Conservation (phyloP, 92 coral and sea anemone species). For the Palythoa heliodiscus region DNA sequence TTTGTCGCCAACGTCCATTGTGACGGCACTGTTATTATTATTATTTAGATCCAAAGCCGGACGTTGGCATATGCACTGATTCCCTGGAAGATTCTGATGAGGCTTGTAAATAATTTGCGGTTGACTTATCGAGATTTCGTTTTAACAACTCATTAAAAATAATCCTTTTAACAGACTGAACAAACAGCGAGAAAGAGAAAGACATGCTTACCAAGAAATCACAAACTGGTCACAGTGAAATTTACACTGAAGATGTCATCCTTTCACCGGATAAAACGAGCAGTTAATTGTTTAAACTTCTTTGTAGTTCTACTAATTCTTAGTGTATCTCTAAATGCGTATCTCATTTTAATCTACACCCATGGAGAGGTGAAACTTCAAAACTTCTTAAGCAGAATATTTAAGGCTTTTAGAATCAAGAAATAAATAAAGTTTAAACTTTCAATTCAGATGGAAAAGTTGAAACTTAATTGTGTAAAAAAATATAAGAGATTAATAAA, state of each 20-base stretch:
- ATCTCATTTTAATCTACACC: conserved; percentile 1
- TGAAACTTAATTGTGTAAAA: too few species aligned
- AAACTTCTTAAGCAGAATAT: background rate
- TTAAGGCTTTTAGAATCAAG: background rate
- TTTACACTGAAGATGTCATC: background rate
- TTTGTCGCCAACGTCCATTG: too few species aligned
- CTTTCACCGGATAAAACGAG: conserved; percentile 5
- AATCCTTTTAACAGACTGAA: background rate
- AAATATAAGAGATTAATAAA: too few species aligned
- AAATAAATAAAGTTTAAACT: too few species aligned
- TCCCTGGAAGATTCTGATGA: background rate
- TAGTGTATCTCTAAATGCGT: conserved; percentile 28
- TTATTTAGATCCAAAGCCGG: background rate
- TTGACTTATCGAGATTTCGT: background rate
- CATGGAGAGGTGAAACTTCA: background rate
- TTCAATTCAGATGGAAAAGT: too few species aligned
- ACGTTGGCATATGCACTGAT: background rate
- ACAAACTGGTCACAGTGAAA: background rate
- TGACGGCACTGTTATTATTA: too few species aligned
- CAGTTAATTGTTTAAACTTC: background rate
- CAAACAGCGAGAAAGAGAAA: background rate
- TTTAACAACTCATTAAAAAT: background rate
- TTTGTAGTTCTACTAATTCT: background rate
- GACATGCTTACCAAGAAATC: conserved; percentile 13
- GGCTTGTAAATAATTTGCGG: background rate